A percentile compares a stretch with the other conserved stretches of the same genome.
Conservation (phyloP, 2,797 vertebrate genomes). For the Anisognathus igniventris region DNA sequence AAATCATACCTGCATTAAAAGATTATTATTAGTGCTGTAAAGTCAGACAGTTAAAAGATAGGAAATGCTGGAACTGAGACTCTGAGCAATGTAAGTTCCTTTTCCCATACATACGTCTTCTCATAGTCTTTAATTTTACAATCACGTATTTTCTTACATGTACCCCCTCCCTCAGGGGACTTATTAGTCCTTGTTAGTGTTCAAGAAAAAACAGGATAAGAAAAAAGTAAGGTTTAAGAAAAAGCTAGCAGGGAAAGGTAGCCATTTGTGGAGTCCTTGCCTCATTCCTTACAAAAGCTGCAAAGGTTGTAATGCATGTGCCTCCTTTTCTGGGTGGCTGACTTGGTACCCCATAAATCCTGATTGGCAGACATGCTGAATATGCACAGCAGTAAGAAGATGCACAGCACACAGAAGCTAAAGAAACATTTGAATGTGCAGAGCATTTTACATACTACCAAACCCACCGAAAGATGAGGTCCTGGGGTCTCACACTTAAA, state of each 20-base stretch:
- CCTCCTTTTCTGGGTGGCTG: slow-evolving; percentile 54
- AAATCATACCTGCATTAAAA: slow-evolving; percentile 9
- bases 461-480: neutral
- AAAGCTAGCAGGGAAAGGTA: neutral
- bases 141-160: neutral
- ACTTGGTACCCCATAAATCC: slow-evolving; percentile 56
- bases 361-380: slow-evolving; percentile 3
- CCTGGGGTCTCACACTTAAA: neutral
- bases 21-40: slow-evolving; percentile 19
- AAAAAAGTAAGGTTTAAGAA: neutral
- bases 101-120: neutral
- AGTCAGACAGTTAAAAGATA: slow-evolving; percentile 30
- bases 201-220: neutral
- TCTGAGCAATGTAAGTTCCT: neutral
- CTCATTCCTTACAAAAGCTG: slow-evolving; percentile 10
- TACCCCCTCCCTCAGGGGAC: neutral
- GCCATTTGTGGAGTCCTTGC: neutral
- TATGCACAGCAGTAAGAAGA: slow-evolving; percentile 13
- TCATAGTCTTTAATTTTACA: neutral
- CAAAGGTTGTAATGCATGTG: neutral
- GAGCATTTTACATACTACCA: neutral
- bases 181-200: neutral
- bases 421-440: neutral
- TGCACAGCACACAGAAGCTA: no score
- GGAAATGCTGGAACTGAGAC: neutral